Conservation (phyloP, 2,888 invertebrate species). For the Clunio marinus region DNA sequence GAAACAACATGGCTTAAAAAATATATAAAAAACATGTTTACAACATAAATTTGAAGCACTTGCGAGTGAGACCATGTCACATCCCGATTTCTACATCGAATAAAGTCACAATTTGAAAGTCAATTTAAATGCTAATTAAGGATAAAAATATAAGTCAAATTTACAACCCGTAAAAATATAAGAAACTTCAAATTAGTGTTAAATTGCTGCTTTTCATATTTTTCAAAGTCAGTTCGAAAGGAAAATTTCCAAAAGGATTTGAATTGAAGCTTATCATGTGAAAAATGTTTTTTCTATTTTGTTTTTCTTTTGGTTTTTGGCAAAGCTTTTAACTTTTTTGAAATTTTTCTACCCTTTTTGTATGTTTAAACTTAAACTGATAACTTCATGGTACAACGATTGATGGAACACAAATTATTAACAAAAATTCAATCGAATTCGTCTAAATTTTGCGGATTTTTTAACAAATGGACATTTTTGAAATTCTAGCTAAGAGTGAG, state of each 20-base stretch:
- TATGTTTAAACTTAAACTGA: not conserved
- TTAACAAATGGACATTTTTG: not conserved
- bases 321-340: not conserved
- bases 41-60: conserved; percentile 22
- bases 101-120: too few relatives aligned
- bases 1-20: too few relatives aligned
- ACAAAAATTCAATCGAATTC: too few relatives aligned
- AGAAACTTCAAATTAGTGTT: too few relatives aligned
- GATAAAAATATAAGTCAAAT: too few relatives aligned
- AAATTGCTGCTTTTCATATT: conserved; percentile 4
- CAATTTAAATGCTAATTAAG: too few relatives aligned
- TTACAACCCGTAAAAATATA: too few relatives aligned
- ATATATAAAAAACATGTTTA: not conserved
- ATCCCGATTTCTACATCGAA: too few relatives aligned
- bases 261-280: conserved; percentile 4
- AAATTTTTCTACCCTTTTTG: not conserved
- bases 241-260: conserved; percentile 5
- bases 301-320: not conserved
- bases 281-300: not conserved
- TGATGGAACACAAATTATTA: too few relatives aligned
- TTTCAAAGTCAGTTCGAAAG: not conserved
- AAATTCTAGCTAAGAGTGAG: conserved; percentile 36
- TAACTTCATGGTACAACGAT: conserved; percentile 4
- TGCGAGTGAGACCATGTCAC: too few relatives aligned
- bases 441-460: not conserved